Evolutionary conservation across 2,888 invertebrate species (phyloP).

Genomic region (Cyrtodaria siliqua): DNA sequence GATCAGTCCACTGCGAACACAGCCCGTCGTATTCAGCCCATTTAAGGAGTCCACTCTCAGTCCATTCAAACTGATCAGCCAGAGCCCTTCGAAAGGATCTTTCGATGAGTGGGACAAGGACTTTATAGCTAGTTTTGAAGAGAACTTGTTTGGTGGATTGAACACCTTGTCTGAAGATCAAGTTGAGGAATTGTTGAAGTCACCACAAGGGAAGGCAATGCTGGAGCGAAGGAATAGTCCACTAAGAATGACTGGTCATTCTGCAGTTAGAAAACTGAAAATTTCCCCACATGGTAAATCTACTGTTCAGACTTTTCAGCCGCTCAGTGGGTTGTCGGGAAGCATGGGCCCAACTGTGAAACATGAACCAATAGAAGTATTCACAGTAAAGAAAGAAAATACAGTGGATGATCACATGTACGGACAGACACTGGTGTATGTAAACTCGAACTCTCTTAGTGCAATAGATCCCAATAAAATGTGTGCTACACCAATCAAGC

Average conservation of each 20-base stretch:
- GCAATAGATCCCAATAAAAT: constrained; percentile 68
- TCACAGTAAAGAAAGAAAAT: constrained; percentile 22
- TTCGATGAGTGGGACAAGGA: constrained; percentile 76
- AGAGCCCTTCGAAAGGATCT: constrained; percentile 59
- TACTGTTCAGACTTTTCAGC: constrained; percentile 29
- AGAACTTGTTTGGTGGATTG: constrained; percentile 73
- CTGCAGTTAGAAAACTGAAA: constrained; percentile 35
- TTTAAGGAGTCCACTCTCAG: constrained; percentile 59
- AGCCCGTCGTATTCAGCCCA: constrained; percentile 46
- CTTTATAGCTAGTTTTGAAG: constrained; percentile 75
- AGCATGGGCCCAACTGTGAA: constrained; percentile 27
- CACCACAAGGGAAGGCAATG: constrained; percentile 67
- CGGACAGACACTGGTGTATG: constrained; percentile 39
- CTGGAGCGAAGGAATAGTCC: constrained; percentile 64
- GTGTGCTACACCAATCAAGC: constrained; percentile 66
- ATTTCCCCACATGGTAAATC: constrained; percentile 48
- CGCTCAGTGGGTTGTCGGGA: constrained; percentile 32
- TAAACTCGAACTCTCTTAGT: constrained; percentile 36
- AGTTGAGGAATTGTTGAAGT: constrained; percentile 69
- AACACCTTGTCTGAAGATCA: constrained; percentile 51
- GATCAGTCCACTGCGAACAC: constrained; percentile 29
- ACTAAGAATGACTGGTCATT: constrained; percentile 14
- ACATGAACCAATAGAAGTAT: constrained; percentile 10
- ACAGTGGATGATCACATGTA: constrained; percentile 36
- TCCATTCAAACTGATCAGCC: constrained; percentile 58